Conservation (phyloP, 92 coral and sea anemone species). For the Blastomussa wellsi region DNA sequence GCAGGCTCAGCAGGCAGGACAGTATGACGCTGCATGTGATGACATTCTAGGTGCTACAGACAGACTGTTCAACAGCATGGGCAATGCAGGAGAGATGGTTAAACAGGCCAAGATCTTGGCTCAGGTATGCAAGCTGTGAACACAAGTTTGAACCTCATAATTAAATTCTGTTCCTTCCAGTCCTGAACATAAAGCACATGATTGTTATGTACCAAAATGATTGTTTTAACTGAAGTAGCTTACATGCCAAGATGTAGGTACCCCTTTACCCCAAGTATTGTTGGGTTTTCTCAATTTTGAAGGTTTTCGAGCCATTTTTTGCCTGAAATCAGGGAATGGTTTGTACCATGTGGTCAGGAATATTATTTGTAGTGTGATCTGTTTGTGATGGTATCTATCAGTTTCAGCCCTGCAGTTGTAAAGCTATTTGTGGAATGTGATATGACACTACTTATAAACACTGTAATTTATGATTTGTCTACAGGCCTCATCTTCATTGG, state of each 20-base stretch:
- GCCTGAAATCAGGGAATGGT: no score
- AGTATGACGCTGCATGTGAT: slow-evolving; percentile 94
- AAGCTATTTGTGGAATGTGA: neutral
- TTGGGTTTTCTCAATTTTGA: neutral
- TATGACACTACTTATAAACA: neutral
- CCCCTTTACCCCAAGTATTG: neutral
- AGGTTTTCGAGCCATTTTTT: no score
- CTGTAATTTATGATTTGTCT: neutral
- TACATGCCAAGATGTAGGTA: neutral
- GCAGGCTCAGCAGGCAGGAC: slow-evolving; percentile 71
- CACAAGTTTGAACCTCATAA: no score
- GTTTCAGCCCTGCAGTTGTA: neutral
- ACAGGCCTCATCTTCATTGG: slow-evolving; percentile 93
- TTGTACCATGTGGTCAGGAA: no score
- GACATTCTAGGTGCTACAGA: slow-evolving; percentile 92
- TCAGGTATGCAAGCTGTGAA: slow-evolving; percentile 50
- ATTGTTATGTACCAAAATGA: no score
- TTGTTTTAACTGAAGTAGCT: no score
- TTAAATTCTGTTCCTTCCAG: no score
- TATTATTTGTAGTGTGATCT: no score
- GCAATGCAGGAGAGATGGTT: slow-evolving; percentile 99
- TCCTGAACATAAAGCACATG: no score
- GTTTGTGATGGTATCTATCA: no score
- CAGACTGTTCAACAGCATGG: slow-evolving; percentile 98
- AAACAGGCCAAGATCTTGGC: slow-evolving; percentile 96